Percentiles rank a stretch among this genome's conserved stretches.
phyloP scores from a whole-genome alignment of 2,113 vertebrate species.

The Pachypanchax playfairii region DNA sequence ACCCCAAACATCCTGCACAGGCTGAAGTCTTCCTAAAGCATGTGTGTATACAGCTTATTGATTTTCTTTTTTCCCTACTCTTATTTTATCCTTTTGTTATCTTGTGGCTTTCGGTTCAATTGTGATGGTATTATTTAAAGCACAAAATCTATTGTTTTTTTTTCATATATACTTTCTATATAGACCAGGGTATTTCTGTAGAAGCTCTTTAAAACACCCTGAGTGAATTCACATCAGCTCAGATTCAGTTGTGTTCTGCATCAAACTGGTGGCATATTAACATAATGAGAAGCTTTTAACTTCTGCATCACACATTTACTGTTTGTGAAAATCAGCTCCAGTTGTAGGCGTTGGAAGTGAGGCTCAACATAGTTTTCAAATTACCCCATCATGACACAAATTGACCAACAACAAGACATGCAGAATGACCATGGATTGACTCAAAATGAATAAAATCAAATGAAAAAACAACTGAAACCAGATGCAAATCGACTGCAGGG shows the following conservation, averaged over 20 bases:
- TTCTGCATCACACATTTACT: background rate
- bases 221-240: conserved; percentile 1
- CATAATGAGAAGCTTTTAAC: conserved; percentile 12
- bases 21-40: conserved; percentile 40
- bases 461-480: background rate
- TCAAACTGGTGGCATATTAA: conserved; percentile 9
- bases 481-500: background rate
- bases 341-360: background rate
- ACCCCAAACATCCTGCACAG: conserved; percentile 41
- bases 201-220: conserved; percentile 11
- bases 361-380: background rate
- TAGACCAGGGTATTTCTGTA: conserved; percentile 1
- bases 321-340: conserved; percentile 9
- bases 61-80: conserved; percentile 52
- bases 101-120: conserved; percentile 57
- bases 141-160: conserved; percentile 5
- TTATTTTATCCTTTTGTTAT: conserved; percentile 46
- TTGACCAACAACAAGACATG: background rate
- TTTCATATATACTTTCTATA: conserved; percentile 13
- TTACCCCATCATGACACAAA: background rate
- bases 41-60: conserved; percentile 45
- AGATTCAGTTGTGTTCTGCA: conserved; percentile 10
- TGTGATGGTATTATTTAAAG: conserved; percentile 46
- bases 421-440: background rate
- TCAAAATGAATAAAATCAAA: background rate